Evolutionary conservation across 2,888 invertebrate genomes (phyloP), one percentile per base, ranked within the genome.

Genomic region (Yponomeuta sedellus): DNA sequence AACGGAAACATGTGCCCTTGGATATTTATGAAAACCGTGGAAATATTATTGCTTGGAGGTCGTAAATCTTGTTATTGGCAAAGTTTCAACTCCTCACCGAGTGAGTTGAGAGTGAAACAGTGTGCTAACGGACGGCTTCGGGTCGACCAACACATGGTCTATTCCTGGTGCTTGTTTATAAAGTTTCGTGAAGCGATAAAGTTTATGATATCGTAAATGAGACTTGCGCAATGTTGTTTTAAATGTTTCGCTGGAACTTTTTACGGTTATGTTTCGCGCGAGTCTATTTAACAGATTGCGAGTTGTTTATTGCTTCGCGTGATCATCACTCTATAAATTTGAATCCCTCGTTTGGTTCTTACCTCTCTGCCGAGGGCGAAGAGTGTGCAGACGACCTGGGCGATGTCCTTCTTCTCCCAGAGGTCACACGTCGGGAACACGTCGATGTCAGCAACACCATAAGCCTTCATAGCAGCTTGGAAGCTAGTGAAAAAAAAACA

Each of bases 371-470:
- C 97, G 74, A 97, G 92, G 67, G 97, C 95, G 84, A 95, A 97
- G 70, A 97, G 92, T 73, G 96, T 96, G 86, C 95, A 96, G 81
- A 96, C 95, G 66, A 97, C 96, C 85, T 94, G 94, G 25, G 95
- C 94, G 77, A 97, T 96, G 87, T 97, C 97, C 87, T 97, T 97
- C 93, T 96, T 96, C 86, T 99, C 99, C 93, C 95, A 99, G 65
- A 99, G 93, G 84, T 99, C 99, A 64, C 98, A 97, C 6, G 99
- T 99, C 91, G 98, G 98, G 95, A 99, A 99, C 66, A 97, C 95
- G 85, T 99, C 99, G 70, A 96, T 94, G 81, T 97, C 97, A 65
- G 94, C 88, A 19, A 99, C 98, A 70, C 99, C 99, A 83, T 98
- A 97, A 0, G 93, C 94, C 82, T 95, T 96, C 74, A 97, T 92